Base-by-base conservation (phyloP, 2,888 invertebrate genomes). In the Ichneumoninae sp. region DNA sequence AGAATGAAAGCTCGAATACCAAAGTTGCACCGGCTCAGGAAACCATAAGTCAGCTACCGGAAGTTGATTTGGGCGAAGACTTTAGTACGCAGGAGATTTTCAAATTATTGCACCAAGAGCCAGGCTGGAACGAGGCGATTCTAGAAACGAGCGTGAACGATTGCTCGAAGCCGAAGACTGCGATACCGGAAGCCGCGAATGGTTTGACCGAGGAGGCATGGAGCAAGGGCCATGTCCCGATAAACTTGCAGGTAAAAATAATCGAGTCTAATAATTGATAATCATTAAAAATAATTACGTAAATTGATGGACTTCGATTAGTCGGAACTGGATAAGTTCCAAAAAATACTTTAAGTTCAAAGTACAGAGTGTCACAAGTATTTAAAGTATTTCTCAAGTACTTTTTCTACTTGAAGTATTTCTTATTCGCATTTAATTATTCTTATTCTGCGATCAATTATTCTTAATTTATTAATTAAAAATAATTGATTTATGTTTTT, bases 211-310 rank as follows among this genome's bases (percentile, higher is more conserved):
- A 87, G 22, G 87, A 89, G 30, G 85, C 86, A 19, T 93, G 93
- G 93, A 93, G 93, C 78, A 93, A 90, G 84, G 93, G 93, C n/a
- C 93, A 91, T n/a, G 79, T 91, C n/a, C 75, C 88, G 50, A 65
- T 60, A 36, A 65, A 82, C 69, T 52, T 82, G 44, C 76, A 72
- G 0, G 83, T 85, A 79, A 83, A 33, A 52, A 70, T 66, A 19
- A 60, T 13, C 3, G 7, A 16, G 22, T 22, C 30, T 30, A 3
- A 26, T 13, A 60, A 30, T 26, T 60, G 0, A 16, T 52, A 3
- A 16, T 19, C 19, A 52, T 44, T 3, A 36, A 36, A 36, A 36
- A 8, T 8, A 36, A 8, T 8, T 36, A 36, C 7, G 33, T 33
- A 5, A 5, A 26, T 33, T 33, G 6, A 33, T 33, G 5, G 33